Evolutionary conservation across 2,888 invertebrate genomes (phyloP).

Genomic region (Endotricha flammealis): DNA sequence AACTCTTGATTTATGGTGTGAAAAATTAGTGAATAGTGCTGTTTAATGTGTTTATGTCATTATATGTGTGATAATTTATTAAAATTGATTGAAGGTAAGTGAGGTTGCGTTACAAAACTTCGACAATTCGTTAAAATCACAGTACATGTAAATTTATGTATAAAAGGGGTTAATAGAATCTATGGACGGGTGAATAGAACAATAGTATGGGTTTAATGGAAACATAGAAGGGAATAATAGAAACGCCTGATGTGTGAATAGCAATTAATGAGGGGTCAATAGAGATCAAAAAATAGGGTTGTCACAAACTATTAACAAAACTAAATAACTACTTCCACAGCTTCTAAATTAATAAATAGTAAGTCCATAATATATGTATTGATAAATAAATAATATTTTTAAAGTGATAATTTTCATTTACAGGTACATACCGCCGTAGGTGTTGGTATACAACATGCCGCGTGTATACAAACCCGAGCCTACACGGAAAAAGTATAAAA

Average conservation of each 20-base stretch:
- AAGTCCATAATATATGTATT: no score
- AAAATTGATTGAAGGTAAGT: not conserved
- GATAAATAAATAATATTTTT: conserved; percentile 1
- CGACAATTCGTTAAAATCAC: not conserved
- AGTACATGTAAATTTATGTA: not conserved
- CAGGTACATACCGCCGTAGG: not conserved
- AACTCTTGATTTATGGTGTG: not conserved
- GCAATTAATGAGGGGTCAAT: not conserved
- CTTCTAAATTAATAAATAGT: no score
- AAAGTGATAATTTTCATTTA: not conserved
- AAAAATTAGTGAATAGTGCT: no score
- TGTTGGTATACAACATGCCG: not conserved
- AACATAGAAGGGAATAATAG: not conserved
- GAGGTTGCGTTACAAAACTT: not conserved
- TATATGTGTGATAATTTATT: not conserved
- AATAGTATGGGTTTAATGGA: not conserved
- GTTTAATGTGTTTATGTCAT: not conserved
- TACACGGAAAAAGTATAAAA: not conserved
- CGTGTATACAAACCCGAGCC: not conserved
- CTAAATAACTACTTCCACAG: not conserved
- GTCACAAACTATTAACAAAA: not conserved
- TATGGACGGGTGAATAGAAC: not conserved
- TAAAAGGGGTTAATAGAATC: not conserved
- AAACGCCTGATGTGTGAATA: not conserved
- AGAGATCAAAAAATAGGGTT: not conserved